A percentile compares a stretch with the other conserved stretches of the same genome.
Conservation (phyloP, 2,888 invertebrate species). For the Drosophila mulleri region DNA sequence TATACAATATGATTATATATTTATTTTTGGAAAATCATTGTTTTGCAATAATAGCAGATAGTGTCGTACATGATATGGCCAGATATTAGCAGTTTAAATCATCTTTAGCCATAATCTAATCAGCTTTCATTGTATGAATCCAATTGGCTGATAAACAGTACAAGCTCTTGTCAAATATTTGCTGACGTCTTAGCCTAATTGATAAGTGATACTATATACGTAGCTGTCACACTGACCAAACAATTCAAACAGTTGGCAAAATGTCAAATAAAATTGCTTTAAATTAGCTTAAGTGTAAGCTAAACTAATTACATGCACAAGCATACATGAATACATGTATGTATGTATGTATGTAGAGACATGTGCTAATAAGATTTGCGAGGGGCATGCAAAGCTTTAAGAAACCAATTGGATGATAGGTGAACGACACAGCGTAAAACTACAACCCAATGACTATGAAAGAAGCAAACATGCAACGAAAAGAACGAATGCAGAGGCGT, state of each 20-base stretch:
- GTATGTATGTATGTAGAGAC: background rate
- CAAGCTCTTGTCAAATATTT: conserved; percentile 12
- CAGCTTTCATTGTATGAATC: conserved; percentile 16
- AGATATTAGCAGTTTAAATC: conserved; percentile 18
- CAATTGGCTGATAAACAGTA: conserved; percentile 22
- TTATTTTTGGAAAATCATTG: conserved; percentile 5
- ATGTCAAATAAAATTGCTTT: conserved; percentile 32
- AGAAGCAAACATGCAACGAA: conserved; percentile 11
- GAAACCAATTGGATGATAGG: conserved; percentile 31
- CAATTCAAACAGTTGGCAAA: conserved; percentile 46
- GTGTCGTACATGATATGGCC: conserved; percentile 12
- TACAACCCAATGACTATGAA: conserved; percentile 17
- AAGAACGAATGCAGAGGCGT: conserved; percentile 35
- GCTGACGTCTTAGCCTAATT: conserved; percentile 18
- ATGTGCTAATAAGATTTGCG: conserved; percentile 12
- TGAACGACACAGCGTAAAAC: conserved; percentile 39
- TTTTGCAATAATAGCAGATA: conserved; percentile 2
- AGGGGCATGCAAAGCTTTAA: conserved; percentile 3
- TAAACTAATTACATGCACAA: background rate
- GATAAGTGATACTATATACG: conserved; percentile 16
- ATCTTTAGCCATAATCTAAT: conserved; percentile 37
- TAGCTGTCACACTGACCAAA: conserved; percentile 16
- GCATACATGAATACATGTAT: background rate
- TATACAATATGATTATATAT: background rate
- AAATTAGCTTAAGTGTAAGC: conserved; percentile 16